Evolutionary conservation across 2,113 vertebrate species (phyloP), one percentile per base, ranked within the genome.

Genomic region (Lipophrys pholis): DNA sequence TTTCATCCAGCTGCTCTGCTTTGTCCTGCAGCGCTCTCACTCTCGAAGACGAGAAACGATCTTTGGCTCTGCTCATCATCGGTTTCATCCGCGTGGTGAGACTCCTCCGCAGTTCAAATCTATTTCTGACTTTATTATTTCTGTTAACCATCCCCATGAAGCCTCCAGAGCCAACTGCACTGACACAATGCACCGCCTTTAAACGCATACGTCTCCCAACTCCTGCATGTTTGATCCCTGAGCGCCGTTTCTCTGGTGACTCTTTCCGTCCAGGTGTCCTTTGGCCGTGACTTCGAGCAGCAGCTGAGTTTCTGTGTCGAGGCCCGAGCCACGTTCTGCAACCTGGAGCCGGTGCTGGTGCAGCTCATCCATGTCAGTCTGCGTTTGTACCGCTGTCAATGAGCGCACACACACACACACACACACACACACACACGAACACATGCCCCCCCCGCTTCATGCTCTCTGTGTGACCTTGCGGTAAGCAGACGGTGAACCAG

Each of bases 301-400:
- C 98, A 99, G 92, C 82, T 99, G 82, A 99, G 96, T 83, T 99
- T 99, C 87, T 99, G 97, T 6, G 98, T 99, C 2, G 98, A 99
- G 88, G 95, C 97, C 56, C 87, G 98, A 79, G 96, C 97, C 1
- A 96, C 96, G 62, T 99, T 99, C 86, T 98, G 96, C 78, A 99
- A 98, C 82, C 89, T 99, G 93, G 97, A 99, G 80, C 94, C 97
- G 1, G 96, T 99, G 39, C 92, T 99, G 57, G 92, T 98, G 62
- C 97, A 99, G 69, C 85, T 99, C 76, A 97, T 99, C 78, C 97
- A 99, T 2, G 98, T 99, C 88, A 97, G 97, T 57, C 36, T 16
- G 30, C 12, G 11, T 61, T 17, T 71, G 12, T 42, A 0, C 5
- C 1, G 30, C 6, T 38, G 45, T n/a, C 11, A 8, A 2, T 42